Evolutionary conservation across 1,140 invertebrate genomes (phyloP).

Genomic region (Helicoverpa armigera): DNA sequence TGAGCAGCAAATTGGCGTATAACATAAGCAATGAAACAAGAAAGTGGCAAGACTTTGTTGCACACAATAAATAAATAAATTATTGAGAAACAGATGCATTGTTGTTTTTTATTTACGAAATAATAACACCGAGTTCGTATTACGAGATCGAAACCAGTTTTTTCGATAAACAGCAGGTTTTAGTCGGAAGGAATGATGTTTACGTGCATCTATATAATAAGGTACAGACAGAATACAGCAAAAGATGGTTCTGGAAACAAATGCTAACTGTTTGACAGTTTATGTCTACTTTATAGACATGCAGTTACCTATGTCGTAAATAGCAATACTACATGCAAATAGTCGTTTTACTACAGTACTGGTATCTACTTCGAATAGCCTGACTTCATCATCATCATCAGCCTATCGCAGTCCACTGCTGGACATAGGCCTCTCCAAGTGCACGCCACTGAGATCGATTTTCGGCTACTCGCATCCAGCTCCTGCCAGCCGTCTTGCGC

Average conservation of each 20-base stretch:
- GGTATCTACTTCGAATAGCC: neutral
- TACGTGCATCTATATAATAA: neutral
- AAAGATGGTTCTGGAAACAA: neutral
- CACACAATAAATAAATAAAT: slow-evolving; percentile 5
- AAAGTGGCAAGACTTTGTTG: neutral
- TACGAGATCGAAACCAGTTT: slow-evolving; percentile 14
- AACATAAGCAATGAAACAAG: neutral
- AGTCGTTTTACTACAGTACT: neutral
- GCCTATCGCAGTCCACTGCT: too few relatives aligned
- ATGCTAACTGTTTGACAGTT: neutral
- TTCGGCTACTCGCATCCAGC: too few relatives aligned
- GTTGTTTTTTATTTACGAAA: slow-evolving; percentile 13
- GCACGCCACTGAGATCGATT: too few relatives aligned
- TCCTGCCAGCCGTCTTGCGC: too few relatives aligned
- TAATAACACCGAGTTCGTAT: neutral
- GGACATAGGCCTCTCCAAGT: too few relatives aligned
- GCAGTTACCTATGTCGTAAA: neutral
- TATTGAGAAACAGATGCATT: neutral
- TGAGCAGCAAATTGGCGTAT: neutral
- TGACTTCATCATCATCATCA: too few relatives aligned
- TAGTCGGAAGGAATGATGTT: neutral
- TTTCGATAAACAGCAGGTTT: neutral
- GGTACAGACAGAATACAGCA: neutral
- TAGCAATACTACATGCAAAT: neutral
- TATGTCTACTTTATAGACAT: neutral